phyloP scores from a whole-genome alignment of 1,140 invertebrate genomes.

The Triops cancriformis region DNA sequence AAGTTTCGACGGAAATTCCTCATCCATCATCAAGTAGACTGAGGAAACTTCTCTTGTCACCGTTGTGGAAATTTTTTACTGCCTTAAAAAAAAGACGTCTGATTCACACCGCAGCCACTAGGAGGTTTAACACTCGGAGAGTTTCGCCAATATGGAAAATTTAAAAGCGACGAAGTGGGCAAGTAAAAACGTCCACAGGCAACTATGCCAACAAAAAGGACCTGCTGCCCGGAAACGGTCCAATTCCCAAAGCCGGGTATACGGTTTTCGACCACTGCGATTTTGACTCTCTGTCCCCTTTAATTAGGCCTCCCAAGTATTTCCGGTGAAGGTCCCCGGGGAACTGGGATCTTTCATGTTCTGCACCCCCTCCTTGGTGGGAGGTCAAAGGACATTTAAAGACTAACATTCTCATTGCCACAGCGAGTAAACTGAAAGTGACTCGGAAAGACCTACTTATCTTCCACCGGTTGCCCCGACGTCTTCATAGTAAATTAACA shows the following conservation, averaged over 20 bases:
- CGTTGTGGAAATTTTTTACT: too few species aligned
- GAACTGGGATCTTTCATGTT: background rate
- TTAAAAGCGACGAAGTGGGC: background rate
- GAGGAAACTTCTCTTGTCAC: background rate
- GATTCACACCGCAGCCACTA: too few species aligned
- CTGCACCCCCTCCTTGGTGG: background rate
- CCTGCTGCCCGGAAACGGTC: background rate
- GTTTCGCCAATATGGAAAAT: too few species aligned
- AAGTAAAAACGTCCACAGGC: background rate
- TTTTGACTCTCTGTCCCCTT: background rate
- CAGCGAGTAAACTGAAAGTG: background rate
- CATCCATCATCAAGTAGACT: background rate
- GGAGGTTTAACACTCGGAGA: too few species aligned
- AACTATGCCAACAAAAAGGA: background rate
- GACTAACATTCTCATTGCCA: background rate
- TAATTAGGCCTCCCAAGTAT: slow-evolving; percentile 5
- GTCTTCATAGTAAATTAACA: too few species aligned
- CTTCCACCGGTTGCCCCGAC: too few species aligned
- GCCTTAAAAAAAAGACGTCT: too few species aligned
- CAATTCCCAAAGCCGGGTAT: background rate
- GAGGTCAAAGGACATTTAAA: background rate
- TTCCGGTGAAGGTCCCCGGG: background rate
- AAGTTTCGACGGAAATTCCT: background rate
- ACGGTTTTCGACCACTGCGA: background rate
- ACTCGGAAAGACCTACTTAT: too few species aligned